Conservation (phyloP, 1,140 invertebrate genomes). For the Rhagoletis pomonella region DNA sequence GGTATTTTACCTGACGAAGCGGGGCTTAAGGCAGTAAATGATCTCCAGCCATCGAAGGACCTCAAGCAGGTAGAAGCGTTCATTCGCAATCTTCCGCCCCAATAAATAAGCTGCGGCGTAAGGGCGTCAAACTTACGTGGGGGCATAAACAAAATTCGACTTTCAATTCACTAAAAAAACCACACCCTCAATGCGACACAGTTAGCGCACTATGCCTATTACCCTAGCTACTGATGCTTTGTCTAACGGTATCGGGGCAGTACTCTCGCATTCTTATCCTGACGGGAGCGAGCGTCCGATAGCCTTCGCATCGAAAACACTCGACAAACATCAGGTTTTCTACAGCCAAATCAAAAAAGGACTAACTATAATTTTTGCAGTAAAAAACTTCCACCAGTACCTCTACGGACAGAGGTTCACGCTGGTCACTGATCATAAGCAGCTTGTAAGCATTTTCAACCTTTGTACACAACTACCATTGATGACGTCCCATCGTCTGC, state of each 20-base stretch:
- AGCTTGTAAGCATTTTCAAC: slow-evolving; percentile 70
- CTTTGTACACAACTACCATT: slow-evolving; percentile 57
- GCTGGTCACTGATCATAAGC: slow-evolving; percentile 75
- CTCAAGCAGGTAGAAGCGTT: too few species aligned
- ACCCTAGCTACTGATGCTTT: slow-evolving; percentile 76
- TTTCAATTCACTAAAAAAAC: slow-evolving; percentile 3
- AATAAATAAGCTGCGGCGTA: too few species aligned
- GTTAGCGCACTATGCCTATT: slow-evolving; percentile 34
- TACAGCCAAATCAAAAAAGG: slow-evolving; percentile 71
- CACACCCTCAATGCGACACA: slow-evolving; percentile 18
- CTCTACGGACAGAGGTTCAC: slow-evolving; percentile 65
- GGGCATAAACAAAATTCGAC: not conserved
- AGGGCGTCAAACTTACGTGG: too few species aligned
- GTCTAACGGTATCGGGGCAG: slow-evolving; percentile 74
- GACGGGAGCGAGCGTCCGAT: slow-evolving; percentile 67
- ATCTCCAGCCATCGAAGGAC: too few species aligned
- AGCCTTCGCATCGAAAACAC: slow-evolving; percentile 54
- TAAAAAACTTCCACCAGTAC: slow-evolving; percentile 75
- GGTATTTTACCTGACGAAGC: too few species aligned
- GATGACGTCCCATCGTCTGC: slow-evolving; percentile 55
- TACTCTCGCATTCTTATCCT: slow-evolving; percentile 73
- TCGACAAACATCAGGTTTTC: slow-evolving; percentile 59
- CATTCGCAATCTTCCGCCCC: too few species aligned
- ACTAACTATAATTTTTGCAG: slow-evolving; percentile 74
- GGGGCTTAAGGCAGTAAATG: too few species aligned